Base-by-base conservation (phyloP, 2,888 invertebrate species). In the Ectemnius cavifrons region DNA sequence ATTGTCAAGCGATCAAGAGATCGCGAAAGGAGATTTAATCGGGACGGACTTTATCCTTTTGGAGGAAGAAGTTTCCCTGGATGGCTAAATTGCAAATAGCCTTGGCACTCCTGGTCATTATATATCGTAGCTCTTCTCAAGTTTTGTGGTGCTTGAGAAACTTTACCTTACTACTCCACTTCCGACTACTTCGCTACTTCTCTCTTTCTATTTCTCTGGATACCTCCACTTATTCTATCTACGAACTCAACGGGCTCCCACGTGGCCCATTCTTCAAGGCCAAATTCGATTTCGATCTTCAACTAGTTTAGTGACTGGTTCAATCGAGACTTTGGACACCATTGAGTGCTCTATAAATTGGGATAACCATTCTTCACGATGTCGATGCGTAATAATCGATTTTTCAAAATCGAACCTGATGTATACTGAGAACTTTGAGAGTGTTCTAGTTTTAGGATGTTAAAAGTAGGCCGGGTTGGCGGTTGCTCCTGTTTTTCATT, bases 81-180 rank as follows among this genome's bases (percentile, higher is more conserved):
- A 65, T 66, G 16, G 16, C n/a, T 70, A 73, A 69, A 73, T 75
- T 75, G 75, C 73, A 56, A 76, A 58, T 52, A 60, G 37, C 62
- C 63, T 47, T 28, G 18, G 65, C 63, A 62, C 60, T 63, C 69
- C 23, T 59, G 46, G 66, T 49, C 61, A 73, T 73, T 70, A 37
- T 73, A 66, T 70, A 73, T 69, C 65, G 13, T 4, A 6, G 37
- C 37, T 37, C 37, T 37, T 63, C 46, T 18, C 8, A 52, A 71
- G 47, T 47, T 47, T 71, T 23, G 11, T 20, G 16, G 20, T 23
- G 11, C 18, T 45, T 6, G 37, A 2, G 64, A 68, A 69, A 69
- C 37, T 69, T 65, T 65, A 60, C n/a, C 67, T 64, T 68, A 20
- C 62, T 27, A 52, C 63, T 63, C 37, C 23, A 63, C 23, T n/a